Evolutionary conservation across 2,888 invertebrate genomes (phyloP).

Genomic region (Apodemia duryi): DNA sequence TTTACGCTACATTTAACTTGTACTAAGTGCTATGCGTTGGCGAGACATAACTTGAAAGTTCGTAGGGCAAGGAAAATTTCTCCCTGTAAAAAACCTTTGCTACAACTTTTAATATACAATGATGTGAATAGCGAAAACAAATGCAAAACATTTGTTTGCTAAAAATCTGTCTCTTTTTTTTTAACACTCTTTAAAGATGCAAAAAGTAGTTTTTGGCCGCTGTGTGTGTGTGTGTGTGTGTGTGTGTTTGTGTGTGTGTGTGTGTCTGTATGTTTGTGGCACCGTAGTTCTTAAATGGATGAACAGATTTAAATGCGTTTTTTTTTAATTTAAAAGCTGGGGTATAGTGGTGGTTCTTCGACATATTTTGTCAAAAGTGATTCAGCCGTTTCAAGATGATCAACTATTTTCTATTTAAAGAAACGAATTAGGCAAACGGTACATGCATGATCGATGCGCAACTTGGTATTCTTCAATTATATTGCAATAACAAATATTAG

Average conservation of each 20-base stretch:
- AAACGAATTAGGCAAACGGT: too few relatives aligned
- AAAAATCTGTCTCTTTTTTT: background rate
- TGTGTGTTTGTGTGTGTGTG: background rate
- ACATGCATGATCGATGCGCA: too few relatives aligned
- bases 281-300: background rate
- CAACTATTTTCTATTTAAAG: too few relatives aligned
- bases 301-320: background rate
- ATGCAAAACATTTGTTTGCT: background rate
- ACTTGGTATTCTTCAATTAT: too few relatives aligned
- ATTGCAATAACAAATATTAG: too few relatives aligned
- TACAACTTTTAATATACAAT: background rate
- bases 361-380: too few relatives aligned
- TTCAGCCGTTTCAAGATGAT: too few relatives aligned
- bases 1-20: slow-evolving; percentile 75
- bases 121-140: background rate
- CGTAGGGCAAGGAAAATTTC: background rate
- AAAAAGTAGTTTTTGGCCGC: too few relatives aligned
- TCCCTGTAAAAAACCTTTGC: background rate
- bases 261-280: background rate
- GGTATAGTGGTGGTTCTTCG: too few relatives aligned
- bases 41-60: background rate
- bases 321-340: background rate
- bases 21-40: slow-evolving; percentile 48
- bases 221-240: too few relatives aligned
- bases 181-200: background rate